These are phyloP conservation scores for Nylanderia fulva DNA, from an alignment of 1,140 invertebrate genomes.

Conservation along the genomic window DNA sequence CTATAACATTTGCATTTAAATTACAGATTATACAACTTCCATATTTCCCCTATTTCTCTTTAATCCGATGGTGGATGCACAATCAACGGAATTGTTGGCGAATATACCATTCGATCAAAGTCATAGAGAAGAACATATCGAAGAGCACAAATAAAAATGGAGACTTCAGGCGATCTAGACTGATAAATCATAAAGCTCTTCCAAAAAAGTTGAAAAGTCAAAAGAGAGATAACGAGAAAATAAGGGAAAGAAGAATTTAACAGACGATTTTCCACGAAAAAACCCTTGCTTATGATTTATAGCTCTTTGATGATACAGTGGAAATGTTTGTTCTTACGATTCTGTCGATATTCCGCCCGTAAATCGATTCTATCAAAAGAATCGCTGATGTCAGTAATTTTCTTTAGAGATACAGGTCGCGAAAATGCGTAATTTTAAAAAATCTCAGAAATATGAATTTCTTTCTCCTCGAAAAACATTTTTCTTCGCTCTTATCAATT, in stretches of 20 bases:
- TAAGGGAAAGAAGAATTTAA: neutral
- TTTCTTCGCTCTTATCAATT: neutral
- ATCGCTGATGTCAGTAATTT: neutral
- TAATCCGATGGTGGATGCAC: neutral
- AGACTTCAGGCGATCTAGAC: neutral
- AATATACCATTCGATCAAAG: neutral
- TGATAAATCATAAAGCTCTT: constrained; percentile 20
- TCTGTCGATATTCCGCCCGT: constrained; percentile 14
- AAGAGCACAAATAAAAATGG: constrained; percentile 24
- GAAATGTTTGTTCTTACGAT: constrained; percentile 28
- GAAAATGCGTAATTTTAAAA: neutral
- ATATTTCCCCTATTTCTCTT: neutral
- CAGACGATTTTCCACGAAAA: neutral
- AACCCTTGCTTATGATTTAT: constrained; percentile 44
- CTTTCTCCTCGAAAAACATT: neutral
- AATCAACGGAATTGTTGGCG: constrained; percentile 16
- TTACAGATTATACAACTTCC: neutral
- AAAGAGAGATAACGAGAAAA: neutral
- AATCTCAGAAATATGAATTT: neutral
- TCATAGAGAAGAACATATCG: no score
- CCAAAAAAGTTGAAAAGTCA: neutral
- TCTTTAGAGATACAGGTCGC: neutral
- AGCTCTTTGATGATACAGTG: neutral
- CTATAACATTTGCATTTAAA: neutral
- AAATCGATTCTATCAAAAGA: constrained; percentile 31